Base-by-base conservation (phyloP, 2,888 invertebrate species). In the Resseliella maxima region DNA sequence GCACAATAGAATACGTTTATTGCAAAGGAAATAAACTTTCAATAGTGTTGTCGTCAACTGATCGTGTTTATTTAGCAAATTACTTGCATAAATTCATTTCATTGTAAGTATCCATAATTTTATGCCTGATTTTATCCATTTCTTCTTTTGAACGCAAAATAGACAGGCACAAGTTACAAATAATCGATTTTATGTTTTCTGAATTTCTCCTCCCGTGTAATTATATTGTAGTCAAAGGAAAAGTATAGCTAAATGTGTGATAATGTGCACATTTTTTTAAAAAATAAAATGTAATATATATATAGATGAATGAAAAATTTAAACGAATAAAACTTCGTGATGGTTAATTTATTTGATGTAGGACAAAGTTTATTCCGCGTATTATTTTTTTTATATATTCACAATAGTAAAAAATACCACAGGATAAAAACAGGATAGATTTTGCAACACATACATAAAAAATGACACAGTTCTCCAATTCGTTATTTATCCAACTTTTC, bases 381-480 rank as follows among this genome's bases (percentile, higher is more conserved):
- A 59, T 24, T 8, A 6, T 31, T 31, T 72, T 31, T 72, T 72
- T 72, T 31, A 31, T 72, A 72, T 3, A 1, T 31, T 31, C 12
- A 72, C 72, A 35, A 72, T 31, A 31, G 72, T 72, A 31, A 31
- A 10, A n/a, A 15, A 72, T 3, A 72, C 72, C 31, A 35, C 72
- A 72, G 72, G n/a, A 72, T 8, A 72, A 72, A n/a, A 38, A 83
- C 0, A 38, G n/a, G 5, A 12, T 5, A 83, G 83, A 24, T 83
- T 38, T 83, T 41, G 41, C 38, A 83, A 83, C 18, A 83, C 41
- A 38, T 36, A 36, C 31, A 83, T 12, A 2, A 38, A 3, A 83
- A 83, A n/a, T 83, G 83, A 83, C 83, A 83, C 31, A 83, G 38
- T 83, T 83, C 38, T 83, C 38, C 36, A 83, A 83, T 83, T 38